Percentiles rank a stretch among this genome's conserved stretches.
These are phyloP conservation scores for Rhynchotus rufescens DNA, from an alignment of 2,797 vertebrate species.

Conservation along the genomic window DNA sequence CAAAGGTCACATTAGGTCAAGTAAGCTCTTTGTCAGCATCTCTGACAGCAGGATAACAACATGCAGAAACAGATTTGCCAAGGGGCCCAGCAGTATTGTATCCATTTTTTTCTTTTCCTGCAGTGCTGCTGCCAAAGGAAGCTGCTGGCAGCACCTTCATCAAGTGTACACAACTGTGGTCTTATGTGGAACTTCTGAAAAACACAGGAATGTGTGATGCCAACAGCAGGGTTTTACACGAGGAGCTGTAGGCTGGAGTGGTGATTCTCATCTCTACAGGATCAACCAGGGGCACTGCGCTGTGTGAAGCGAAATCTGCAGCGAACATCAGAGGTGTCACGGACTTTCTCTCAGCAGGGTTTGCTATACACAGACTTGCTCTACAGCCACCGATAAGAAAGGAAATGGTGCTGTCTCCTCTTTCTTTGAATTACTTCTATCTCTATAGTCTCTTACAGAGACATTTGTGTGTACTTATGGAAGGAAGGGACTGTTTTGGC, in stretches of 20 bases:
- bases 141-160: background rate
- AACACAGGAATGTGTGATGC: background rate
- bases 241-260: background rate
- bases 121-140: background rate
- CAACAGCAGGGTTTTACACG: background rate
- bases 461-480: background rate
- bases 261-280: background rate
- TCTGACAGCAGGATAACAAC: background rate
- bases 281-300: background rate
- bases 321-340: accelerated
- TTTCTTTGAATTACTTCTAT: background rate
- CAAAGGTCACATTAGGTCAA: background rate
- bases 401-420: background rate
- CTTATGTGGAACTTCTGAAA: background rate
- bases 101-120: background rate
- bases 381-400: background rate
- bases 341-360: background rate
- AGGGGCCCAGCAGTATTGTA: background rate
- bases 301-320: background rate
- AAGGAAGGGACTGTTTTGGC: background rate
- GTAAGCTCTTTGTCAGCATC: background rate
- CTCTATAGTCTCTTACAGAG: background rate
- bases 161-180: background rate
- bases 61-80: background rate
- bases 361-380: background rate